Evolutionary conservation across 1,140 invertebrate species (phyloP), one percentile per base, ranked within the genome.

Genomic region (Hylyphantes graminicola): DNA sequence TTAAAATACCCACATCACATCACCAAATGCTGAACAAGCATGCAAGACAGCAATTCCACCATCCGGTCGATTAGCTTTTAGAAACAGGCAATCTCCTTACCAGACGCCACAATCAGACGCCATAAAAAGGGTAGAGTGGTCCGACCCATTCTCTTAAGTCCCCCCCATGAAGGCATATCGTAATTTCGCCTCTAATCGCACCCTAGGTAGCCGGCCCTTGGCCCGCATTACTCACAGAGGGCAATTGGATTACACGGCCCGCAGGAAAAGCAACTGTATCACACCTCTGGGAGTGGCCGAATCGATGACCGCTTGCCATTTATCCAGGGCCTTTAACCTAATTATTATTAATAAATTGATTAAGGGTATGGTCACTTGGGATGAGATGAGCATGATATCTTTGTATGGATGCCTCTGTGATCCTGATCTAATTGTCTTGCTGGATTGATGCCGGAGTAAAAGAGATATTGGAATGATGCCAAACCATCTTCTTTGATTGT

Each of bases 301-400:
- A 65, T 65, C 17, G 19, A 19, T 65, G 48, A 65, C 64, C 15
- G 17, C 64, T 21, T 65, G 19, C 17, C 19, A 65, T 65, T 65
- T 35, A 65, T 65, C 64, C 13, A 13, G 48, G 2, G 17, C 64
- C 64, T 65, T 17, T 65, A 19, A 65, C 48, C 17, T 65, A 65
- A 65, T 65, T 65, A 65, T 35, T 65, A 65, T 65, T 65, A 65
- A 65, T 65, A 65, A 65, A 65, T 65, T 65, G 64, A 65, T 65
- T 65, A 65, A 11, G 64, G 64, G 19, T 65, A 65, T 65, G 17
- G 64, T 65, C 64, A 35, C 35, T 35, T 35, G 35, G 35, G 35
- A 35, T 35, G 35, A 35, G 35, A 35, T 35, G 35, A 35, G 35
- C 35, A 35, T 35, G 35, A 35, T 35, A 35, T 35, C 35, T 35